Evolutionary conservation across 2,113 vertebrate species (phyloP).

Genomic region (Orthonyx spaldingii): DNA sequence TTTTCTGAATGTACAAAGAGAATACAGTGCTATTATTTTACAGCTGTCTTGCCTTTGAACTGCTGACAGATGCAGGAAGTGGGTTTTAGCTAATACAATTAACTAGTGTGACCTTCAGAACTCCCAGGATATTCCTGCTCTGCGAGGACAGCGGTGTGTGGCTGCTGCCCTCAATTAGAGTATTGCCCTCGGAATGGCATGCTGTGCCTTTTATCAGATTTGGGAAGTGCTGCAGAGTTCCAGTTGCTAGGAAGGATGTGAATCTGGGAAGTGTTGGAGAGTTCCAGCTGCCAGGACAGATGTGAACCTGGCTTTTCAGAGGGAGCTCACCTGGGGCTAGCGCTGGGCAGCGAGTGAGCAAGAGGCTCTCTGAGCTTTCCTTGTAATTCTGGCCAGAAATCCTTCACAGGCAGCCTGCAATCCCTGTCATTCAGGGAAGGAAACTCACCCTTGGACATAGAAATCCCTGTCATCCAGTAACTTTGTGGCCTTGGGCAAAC

Average conservation of each 20-base stretch:
- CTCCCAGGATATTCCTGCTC: background rate
- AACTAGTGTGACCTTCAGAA: background rate
- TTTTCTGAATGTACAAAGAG: background rate
- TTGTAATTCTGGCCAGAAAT: background rate
- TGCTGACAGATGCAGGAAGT: background rate
- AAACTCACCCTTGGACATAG: background rate
- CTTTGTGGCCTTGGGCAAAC: background rate
- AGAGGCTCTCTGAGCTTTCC: background rate
- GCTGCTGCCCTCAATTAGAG: background rate
- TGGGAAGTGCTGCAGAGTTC: background rate
- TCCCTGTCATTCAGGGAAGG: background rate
- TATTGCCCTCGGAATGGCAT: background rate
- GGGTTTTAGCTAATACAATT: background rate
- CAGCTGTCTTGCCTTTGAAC: background rate
- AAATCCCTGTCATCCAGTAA: background rate
- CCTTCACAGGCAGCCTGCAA: background rate
- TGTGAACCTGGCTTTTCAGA: background rate
- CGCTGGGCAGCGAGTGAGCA: rapidly evolving
- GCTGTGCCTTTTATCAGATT: background rate
- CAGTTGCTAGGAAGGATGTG: background rate
- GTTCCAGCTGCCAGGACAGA: background rate
- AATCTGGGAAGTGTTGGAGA: background rate
- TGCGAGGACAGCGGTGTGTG: background rate
- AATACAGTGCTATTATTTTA: background rate
- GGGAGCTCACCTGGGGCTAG: background rate